phyloP scores from a whole-genome alignment of 2,888 invertebrate species.

The Linnaemya tessellans region DNA sequence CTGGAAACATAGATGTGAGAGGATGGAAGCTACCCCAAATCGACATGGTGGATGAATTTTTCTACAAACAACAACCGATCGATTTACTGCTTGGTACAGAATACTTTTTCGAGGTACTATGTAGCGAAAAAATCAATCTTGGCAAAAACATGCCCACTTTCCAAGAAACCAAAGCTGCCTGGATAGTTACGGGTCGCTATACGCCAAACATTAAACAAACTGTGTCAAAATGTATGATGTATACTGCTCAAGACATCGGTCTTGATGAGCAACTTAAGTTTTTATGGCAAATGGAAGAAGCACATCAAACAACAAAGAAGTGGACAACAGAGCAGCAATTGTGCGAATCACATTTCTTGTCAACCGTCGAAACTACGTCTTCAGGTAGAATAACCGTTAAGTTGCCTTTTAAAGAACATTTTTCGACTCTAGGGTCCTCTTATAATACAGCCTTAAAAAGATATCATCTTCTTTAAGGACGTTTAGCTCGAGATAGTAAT shows the following conservation, averaged over 20 bases:
- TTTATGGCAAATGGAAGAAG: conserved; percentile 39
- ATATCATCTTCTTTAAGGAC: conserved; percentile 28
- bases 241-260: neutral
- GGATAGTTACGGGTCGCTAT: conserved; percentile 27
- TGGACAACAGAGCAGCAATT: conserved; percentile 29
- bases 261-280: conserved; percentile 35
- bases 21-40: conserved; percentile 23
- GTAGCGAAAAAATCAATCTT: conserved; percentile 13
- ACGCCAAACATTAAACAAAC: conserved; percentile 1
- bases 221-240: conserved; percentile 1
- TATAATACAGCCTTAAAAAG: conserved; percentile 18
- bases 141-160: conserved; percentile 9
- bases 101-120: conserved; percentile 38
- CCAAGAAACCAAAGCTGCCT: conserved; percentile 32
- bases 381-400: conserved; percentile 27
- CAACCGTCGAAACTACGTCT: conserved; percentile 14
- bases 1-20: conserved; percentile 18
- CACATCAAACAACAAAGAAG: conserved; percentile 8
- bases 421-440: conserved; percentile 23
- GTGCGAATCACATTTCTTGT: conserved; percentile 23
- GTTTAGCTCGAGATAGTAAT: conserved; percentile 18
- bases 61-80: conserved; percentile 34
- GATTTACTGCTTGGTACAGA: conserved; percentile 29
- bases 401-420: conserved; percentile 28
- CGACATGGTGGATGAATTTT: conserved; percentile 32